Evolutionary conservation across 2,113 vertebrate genomes (phyloP).

Genomic region (Chionis minor): DNA sequence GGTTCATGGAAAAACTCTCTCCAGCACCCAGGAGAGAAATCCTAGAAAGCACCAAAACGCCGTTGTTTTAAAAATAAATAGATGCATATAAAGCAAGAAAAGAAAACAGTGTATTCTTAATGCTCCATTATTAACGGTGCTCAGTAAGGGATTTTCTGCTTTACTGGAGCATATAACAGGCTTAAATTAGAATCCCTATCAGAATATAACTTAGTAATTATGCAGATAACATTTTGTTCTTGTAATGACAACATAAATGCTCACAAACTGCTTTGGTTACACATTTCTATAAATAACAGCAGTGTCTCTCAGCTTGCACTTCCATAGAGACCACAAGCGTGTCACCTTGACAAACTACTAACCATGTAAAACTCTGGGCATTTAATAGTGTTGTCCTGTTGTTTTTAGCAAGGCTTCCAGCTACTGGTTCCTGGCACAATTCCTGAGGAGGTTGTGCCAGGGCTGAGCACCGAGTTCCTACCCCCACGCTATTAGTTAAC

Average conservation of each 20-base stretch:
- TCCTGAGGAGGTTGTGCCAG: not conserved
- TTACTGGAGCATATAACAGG: conserved; percentile 53
- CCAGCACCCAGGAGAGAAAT: not conserved
- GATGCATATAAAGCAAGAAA: not conserved
- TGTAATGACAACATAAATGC: not conserved
- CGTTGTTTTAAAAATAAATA: conserved; percentile 37
- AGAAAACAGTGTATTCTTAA: conserved; percentile 42
- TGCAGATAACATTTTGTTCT: not conserved
- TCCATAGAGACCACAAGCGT: fast-evolving
- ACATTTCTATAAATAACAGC: not conserved
- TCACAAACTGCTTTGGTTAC: not conserved
- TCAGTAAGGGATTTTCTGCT: conserved; percentile 57
- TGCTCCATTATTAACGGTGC: conserved; percentile 53
- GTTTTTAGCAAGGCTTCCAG: not conserved
- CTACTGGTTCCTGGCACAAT: not conserved
- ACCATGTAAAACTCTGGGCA: not conserved
- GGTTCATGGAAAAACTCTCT: not conserved
- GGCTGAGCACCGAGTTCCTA: not conserved
- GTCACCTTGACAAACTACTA: not conserved
- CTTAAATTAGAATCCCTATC: conserved; percentile 38
- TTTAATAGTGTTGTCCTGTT: not conserved
- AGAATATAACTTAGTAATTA: conserved; percentile 35
- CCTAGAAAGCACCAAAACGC: not conserved
- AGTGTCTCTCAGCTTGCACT: not conserved
- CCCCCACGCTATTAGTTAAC: not conserved